Evolutionary conservation across 2,888 invertebrate species (phyloP).

Genomic region (Galerucella pusilla): DNA sequence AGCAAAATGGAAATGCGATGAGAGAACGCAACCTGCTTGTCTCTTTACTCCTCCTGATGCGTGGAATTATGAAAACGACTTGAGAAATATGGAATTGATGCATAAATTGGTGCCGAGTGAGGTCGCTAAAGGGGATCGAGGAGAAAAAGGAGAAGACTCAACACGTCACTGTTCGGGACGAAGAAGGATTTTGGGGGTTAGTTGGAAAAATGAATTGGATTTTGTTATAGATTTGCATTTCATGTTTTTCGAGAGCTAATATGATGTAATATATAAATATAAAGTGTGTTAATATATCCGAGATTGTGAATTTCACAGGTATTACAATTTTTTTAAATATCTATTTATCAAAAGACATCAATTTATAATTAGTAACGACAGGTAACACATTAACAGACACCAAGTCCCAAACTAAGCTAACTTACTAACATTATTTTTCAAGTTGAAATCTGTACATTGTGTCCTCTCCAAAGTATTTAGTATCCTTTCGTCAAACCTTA

Average conservation of each 20-base stretch:
- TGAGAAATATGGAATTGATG: slow-evolving; percentile 67
- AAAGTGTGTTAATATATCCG: background rate
- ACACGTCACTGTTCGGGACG: slow-evolving; percentile 33
- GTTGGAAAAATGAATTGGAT: slow-evolving; percentile 37
- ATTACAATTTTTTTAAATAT: too few relatives aligned
- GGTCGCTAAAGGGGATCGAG: slow-evolving; percentile 23
- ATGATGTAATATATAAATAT: slow-evolving; percentile 23
- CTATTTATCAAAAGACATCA: too few relatives aligned
- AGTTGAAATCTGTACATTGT: too few relatives aligned
- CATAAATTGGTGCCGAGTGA: slow-evolving; percentile 60
- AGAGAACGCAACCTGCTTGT: slow-evolving; percentile 50
- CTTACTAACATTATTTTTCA: too few relatives aligned
- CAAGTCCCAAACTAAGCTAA: too few relatives aligned
- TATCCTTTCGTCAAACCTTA: too few relatives aligned
- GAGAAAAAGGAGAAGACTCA: slow-evolving; percentile 28
- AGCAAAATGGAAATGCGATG: slow-evolving; percentile 54
- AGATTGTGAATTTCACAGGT: background rate
- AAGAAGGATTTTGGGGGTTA: slow-evolving; percentile 36
- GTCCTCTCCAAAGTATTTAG: too few relatives aligned
- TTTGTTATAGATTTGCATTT: slow-evolving; percentile 35
- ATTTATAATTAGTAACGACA: too few relatives aligned
- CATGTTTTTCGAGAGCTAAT: slow-evolving; percentile 21
- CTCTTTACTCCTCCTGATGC: slow-evolving; percentile 61
- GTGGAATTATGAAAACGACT: slow-evolving; percentile 67
- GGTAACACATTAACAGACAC: too few relatives aligned